A percentile compares a stretch with the other conserved stretches of the same genome.
These are phyloP conservation scores for Lasioglossum calceatum DNA, from an alignment of 2,888 invertebrate species.

Conservation along the genomic window DNA sequence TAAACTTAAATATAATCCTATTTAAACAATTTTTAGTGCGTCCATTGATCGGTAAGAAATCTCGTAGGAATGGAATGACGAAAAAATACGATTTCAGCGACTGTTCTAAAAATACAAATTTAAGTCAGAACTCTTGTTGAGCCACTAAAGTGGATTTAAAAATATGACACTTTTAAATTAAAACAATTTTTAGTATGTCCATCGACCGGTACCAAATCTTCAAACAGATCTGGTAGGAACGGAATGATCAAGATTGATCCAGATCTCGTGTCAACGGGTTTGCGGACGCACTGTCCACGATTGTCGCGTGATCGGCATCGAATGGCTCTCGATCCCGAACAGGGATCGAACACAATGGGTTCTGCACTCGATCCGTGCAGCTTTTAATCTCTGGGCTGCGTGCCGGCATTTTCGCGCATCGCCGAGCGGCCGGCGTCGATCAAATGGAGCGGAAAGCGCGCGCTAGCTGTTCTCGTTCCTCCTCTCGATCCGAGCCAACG, in stretches of 20 bases:
- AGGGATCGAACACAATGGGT: slow-evolving; percentile 64
- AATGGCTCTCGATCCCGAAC: slow-evolving; percentile 53
- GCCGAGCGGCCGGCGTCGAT: slow-evolving; percentile 56
- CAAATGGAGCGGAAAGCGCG: slow-evolving; percentile 73
- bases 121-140: no score
- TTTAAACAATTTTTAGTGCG: no score
- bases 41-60: no score
- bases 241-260: neutral
- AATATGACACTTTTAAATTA: no score
- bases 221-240: neutral
- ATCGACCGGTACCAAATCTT: no score
- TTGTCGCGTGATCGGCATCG: slow-evolving; percentile 16
- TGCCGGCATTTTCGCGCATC: slow-evolving; percentile 53
- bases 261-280: slow-evolving; percentile 41
- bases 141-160: no score
- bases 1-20: no score
- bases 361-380: slow-evolving; percentile 58
- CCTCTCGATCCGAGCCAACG: slow-evolving; percentile 32
- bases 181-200: no score
- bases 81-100: no score
- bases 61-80: no score
- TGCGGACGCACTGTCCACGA: neutral
- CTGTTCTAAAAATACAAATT: no score
- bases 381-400: slow-evolving; percentile 68
- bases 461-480: slow-evolving; percentile 27